Evolutionary conservation across 2,797 vertebrate genomes (phyloP).

Genomic region (Lagocephalus sceleratus): DNA sequence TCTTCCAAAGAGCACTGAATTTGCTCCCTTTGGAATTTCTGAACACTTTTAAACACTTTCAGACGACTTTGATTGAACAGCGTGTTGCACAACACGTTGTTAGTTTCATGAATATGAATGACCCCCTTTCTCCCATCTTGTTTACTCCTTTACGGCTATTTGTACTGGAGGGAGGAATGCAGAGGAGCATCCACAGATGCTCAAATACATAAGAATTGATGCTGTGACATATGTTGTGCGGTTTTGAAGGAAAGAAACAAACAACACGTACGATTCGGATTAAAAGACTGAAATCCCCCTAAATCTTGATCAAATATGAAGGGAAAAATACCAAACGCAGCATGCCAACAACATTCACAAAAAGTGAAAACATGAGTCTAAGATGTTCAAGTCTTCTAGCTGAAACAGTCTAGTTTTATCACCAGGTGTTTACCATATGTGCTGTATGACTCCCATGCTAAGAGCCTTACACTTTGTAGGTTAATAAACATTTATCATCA

Average conservation of each 20-base stretch:
- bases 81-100: background rate
- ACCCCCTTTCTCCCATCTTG: background rate
- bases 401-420: background rate
- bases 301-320: background rate
- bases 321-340: background rate
- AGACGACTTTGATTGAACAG: background rate
- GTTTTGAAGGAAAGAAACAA: no score
- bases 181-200: background rate
- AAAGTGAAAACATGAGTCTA: background rate
- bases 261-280: no score
- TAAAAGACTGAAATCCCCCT: background rate
- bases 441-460: background rate
- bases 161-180: background rate
- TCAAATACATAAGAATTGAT: no score
- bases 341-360: background rate
- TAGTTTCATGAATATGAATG: background rate
- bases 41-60: conserved; percentile 1
- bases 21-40: background rate
- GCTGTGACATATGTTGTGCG: background rate
- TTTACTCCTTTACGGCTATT: background rate
- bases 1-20: background rate
- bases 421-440: background rate
- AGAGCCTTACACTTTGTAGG: background rate
- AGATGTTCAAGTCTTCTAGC: background rate
- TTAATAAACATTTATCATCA: background rate